Conservation (phyloP, 2,113 vertebrate genomes). For the Bucco capensis region DNA sequence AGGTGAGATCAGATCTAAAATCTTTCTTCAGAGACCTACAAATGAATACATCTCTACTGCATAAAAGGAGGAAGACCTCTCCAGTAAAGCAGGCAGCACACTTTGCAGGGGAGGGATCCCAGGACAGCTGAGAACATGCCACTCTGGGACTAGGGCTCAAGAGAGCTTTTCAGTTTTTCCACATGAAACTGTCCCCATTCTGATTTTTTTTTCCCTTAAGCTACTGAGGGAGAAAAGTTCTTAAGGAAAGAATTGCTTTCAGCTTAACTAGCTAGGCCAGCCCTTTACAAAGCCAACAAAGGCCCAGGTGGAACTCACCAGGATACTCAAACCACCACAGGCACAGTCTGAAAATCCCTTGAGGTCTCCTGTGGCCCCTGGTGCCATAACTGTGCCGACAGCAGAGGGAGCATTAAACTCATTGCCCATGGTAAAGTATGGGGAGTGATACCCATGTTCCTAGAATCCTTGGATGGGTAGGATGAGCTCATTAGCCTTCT, state of each 20-base stretch:
- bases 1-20: neutral
- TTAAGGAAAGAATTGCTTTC: constrained; percentile 11
- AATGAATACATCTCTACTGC: neutral
- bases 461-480: no score
- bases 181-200: neutral
- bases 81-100: neutral
- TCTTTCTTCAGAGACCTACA: neutral
- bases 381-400: no score
- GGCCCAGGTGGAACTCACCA: neutral
- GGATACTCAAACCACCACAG: neutral
- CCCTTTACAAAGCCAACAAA: neutral
- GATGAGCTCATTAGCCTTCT: no score
- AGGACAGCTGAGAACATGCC: accelerated
- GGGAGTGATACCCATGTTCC: no score
- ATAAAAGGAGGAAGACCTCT: neutral
- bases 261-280: neutral
- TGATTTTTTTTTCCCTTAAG: neutral
- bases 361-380: no score
- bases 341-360: no score
- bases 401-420: no score
- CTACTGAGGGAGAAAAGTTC: neutral
- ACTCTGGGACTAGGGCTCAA: neutral
- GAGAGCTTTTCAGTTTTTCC: neutral
- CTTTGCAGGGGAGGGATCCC: neutral
- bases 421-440: no score